phyloP scores from a whole-genome alignment of 35 echinoderm and acorn worm species.

The Diadema setosum region DNA sequence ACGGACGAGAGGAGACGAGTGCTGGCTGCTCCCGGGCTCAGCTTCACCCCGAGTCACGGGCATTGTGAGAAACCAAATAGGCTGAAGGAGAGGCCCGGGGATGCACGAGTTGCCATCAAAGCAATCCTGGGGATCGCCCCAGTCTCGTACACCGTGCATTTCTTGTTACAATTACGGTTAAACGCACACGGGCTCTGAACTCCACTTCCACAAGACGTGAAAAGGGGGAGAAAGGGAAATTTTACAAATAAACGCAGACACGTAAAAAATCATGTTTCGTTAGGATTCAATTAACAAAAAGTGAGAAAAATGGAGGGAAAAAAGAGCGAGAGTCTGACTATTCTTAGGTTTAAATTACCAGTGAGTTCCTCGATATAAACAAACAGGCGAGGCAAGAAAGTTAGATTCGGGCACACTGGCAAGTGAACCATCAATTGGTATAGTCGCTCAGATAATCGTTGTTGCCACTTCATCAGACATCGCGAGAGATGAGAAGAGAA shows the following conservation, averaged over 20 bases:
- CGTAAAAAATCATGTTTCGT: not conserved
- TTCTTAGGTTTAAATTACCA: no score
- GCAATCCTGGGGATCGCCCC: not conserved
- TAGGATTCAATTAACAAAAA: not conserved
- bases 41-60: not conserved
- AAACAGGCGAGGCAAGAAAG: no score
- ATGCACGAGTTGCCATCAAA: not conserved
- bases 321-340: not conserved
- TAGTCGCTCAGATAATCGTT: no score
- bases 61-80: not conserved
- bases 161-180: conserved; percentile 16
- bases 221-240: not conserved
- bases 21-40: not conserved
- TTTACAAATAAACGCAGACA: not conserved
- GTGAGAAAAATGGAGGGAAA: not conserved
- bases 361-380: no score
- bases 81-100: not conserved
- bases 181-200: not conserved
- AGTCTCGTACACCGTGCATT: not conserved
- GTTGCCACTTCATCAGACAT: no score
- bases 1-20: not conserved
- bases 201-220: not conserved
- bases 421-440: no score
- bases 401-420: no score
- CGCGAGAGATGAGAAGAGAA: no score